phyloP scores from a whole-genome alignment of 2,888 invertebrate species.

The Ophion slaviceki region DNA sequence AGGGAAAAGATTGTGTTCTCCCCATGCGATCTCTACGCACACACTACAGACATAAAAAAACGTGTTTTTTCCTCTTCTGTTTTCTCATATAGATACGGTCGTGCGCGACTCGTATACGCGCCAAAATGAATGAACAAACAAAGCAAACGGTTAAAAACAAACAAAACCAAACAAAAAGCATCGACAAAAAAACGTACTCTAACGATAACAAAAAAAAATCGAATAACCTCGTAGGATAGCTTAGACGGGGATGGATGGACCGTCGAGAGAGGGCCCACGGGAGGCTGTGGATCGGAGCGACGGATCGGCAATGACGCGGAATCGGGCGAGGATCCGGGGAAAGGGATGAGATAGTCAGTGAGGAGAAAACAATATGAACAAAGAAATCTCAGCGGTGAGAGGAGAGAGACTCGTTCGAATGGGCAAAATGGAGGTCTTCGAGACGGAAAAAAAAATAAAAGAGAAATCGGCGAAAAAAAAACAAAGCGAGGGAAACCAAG shows the following conservation, averaged over 20 bases:
- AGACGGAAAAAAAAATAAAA: conserved; percentile 14
- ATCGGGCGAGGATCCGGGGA: conserved; percentile 64
- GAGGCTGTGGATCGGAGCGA: conserved; percentile 65
- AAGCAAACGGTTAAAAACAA: conserved; percentile 15
- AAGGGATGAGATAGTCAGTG: conserved; percentile 41
- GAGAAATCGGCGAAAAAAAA: conserved; percentile 9
- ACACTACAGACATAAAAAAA: not conserved
- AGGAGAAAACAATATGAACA: conserved; percentile 27
- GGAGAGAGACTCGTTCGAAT: conserved; percentile 25
- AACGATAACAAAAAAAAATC: conserved; percentile 73
- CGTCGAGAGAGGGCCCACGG: conserved; percentile 65
- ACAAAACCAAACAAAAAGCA: conserved; percentile 42
- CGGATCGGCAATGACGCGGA: conserved; percentile 53
- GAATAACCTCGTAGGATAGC: conserved; percentile 81
- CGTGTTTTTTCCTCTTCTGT: conserved; percentile 60
- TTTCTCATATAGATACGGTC: conserved; percentile 65
- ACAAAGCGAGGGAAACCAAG: not conserved
- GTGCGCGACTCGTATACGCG: conserved; percentile 65
- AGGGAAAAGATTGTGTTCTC: conserved; percentile 1
- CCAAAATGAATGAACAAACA: conserved; percentile 55
- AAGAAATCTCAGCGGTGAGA: conserved; percentile 6
- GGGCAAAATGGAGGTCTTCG: conserved; percentile 19
- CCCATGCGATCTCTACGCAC: not conserved
- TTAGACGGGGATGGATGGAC: conserved; percentile 78
- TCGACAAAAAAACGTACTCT: conserved; percentile 63